Evolutionary conservation across 1,140 invertebrate genomes (phyloP), one percentile per base, ranked within the genome.

Genomic region (Drosophila lacteicornis): DNA sequence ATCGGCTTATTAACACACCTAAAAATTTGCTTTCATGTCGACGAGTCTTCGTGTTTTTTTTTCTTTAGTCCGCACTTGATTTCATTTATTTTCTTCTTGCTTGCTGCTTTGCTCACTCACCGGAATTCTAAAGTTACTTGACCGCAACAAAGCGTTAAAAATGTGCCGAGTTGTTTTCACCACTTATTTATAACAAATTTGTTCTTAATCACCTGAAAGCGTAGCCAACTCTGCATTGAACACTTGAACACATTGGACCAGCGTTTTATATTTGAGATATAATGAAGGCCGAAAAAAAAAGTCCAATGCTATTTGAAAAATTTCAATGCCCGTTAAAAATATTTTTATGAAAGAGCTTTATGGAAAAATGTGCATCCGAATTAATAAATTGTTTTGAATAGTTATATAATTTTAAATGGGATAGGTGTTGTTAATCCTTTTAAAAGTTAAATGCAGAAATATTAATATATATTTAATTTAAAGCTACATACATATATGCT

Each of bases 141-240:
- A 85, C 82, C 82, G 74, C 82, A 85, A 81, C 74, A 85, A 82
- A 80, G 82, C 82, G 82, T 53, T 73, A 61, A 82, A 85, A 86
- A 75, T 86, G 79, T 85, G 82, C 78, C 75, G 80, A 69, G 59
- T 67, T 79, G 68, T 74, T 78, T 80, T 74, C 74, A 60, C 68
- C 78, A 68, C 73, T 84, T 66, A 60, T 73, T 73, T 60, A 73
- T 73, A 73, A 60, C 67, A 60, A 73, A 73, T 71, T 71, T 73
- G 69, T 73, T 73, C 69, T 73, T 73, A 73, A 73, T 73, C 69
- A 73, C 51, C 46, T 71, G 68, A 73, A 73, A 73, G 69, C 69
- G 69, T 73, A 59, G 67, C 53, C 45, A 73, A 73, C 67, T 36
- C 69, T 47, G 53, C 53, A 8, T 42, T n/a, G 55, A 36, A 42